Percentiles rank a stretch among this genome's conserved stretches.
Evolutionary conservation across 2,113 vertebrate species (phyloP).

Genomic region (Xiphophorus hellerii): DNA sequence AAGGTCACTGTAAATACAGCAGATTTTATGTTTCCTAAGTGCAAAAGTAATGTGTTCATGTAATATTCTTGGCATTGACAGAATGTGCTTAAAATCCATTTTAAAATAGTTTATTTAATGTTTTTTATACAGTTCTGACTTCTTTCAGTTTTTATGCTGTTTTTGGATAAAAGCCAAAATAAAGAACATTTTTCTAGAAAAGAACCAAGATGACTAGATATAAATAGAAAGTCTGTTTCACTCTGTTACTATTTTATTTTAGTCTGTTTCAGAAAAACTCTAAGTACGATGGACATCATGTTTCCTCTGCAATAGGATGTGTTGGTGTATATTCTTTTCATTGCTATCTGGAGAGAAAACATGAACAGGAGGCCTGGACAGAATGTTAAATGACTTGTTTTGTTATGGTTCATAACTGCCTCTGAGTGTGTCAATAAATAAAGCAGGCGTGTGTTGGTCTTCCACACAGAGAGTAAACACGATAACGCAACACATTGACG

Average conservation of each 20-base stretch:
- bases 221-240: no score
- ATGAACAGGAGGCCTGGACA: background rate
- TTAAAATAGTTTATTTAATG: no score
- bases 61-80: background rate
- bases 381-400: slow-evolving; percentile 37
- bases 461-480: slow-evolving; percentile 54
- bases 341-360: slow-evolving; percentile 3
- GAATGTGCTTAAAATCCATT: no score
- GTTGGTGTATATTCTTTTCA: background rate
- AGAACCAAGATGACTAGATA: no score
- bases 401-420: slow-evolving; percentile 34
- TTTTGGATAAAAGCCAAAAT: no score
- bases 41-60: background rate
- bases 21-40: background rate
- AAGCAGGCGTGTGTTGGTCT: slow-evolving; percentile 38
- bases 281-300: background rate
- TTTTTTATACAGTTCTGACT: no score
- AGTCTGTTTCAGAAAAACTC: background rate
- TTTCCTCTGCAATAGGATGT: background rate
- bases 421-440: slow-evolving; percentile 42
- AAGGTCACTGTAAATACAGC: background rate
- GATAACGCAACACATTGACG: slow-evolving; percentile 45
- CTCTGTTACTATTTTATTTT: no score
- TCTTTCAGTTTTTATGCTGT: no score
- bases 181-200: no score